Conservation (phyloP, 2,113 vertebrate genomes). For the Xenopus borealis region DNA sequence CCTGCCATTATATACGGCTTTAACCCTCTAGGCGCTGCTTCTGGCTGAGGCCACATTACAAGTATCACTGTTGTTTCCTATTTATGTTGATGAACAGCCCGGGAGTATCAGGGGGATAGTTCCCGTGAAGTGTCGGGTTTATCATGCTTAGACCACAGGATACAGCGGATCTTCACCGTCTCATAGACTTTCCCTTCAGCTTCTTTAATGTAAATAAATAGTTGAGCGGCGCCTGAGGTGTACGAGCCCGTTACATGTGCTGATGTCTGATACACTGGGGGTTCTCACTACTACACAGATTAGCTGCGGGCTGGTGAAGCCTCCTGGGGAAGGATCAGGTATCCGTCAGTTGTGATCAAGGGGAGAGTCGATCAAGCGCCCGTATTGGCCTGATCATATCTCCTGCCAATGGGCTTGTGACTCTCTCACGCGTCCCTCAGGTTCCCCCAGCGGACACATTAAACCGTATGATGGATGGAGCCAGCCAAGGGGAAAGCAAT, state of each 20-base stretch:
- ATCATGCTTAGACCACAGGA: too few species aligned
- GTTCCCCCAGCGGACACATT: conserved; percentile 32
- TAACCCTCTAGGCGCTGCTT: too few species aligned
- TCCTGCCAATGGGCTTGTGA: neutral
- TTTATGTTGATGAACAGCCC: too few species aligned
- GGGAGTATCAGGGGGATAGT: too few species aligned
- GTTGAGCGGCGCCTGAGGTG: neutral
- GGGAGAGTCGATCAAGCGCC: neutral
- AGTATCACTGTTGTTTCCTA: too few species aligned
- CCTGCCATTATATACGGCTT: too few species aligned
- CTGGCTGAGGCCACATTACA: too few species aligned
- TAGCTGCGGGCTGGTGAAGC: neutral
- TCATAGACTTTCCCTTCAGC: too few species aligned
- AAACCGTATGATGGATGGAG: conserved; percentile 40
- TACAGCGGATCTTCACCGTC: too few species aligned
- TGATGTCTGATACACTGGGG: neutral
- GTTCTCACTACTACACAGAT: too few species aligned
- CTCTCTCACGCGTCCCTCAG: conserved; percentile 1
- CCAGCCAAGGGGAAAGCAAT: conserved; percentile 37
- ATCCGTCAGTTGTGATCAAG: conserved; percentile 6
- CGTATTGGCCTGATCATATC: conserved; percentile 4
- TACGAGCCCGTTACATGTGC: neutral
- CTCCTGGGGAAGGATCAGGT: neutral
- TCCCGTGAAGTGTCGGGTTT: too few species aligned
- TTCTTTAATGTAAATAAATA: neutral